Conservation (phyloP, 2,888 invertebrate species). For the Lasioglossum oenotherae region DNA sequence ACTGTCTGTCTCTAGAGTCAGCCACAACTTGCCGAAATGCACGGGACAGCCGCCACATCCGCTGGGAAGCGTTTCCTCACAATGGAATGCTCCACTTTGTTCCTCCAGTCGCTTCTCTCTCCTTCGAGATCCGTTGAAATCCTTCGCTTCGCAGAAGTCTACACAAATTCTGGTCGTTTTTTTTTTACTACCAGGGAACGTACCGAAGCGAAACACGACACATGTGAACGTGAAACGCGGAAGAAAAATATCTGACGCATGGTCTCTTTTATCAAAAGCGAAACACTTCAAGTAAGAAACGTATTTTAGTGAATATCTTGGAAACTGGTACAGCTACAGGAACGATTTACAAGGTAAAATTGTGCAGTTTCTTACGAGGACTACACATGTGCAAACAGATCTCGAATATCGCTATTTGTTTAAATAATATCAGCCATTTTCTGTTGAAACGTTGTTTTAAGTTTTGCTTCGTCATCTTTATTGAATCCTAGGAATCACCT, state of each 20-base stretch:
- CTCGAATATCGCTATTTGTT: too few relatives aligned
- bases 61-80: slow-evolving; percentile 3
- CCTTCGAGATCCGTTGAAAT: not conserved
- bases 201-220: not conserved
- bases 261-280: not conserved
- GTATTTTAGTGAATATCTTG: not conserved
- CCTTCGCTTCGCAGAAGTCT: not conserved
- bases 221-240: not conserved
- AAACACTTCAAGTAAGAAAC: not conserved
- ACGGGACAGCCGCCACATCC: slow-evolving; percentile 20
- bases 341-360: not conserved
- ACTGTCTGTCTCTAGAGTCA: not conserved
- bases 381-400: too few relatives aligned
- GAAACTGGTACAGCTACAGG: not conserved
- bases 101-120: not conserved
- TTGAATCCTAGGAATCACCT: not conserved
- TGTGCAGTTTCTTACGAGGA: not conserved
- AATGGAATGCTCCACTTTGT: not conserved
- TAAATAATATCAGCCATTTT: too few relatives aligned
- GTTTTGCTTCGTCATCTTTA: too few relatives aligned
- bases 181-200: not conserved
- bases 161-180: not conserved
- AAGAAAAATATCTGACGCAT: not conserved
- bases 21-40: slow-evolving; percentile 45
- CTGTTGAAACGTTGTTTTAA: too few relatives aligned